Conservation (phyloP, 2,797 vertebrate genomes). For the Enteromius fasciolatus region DNA sequence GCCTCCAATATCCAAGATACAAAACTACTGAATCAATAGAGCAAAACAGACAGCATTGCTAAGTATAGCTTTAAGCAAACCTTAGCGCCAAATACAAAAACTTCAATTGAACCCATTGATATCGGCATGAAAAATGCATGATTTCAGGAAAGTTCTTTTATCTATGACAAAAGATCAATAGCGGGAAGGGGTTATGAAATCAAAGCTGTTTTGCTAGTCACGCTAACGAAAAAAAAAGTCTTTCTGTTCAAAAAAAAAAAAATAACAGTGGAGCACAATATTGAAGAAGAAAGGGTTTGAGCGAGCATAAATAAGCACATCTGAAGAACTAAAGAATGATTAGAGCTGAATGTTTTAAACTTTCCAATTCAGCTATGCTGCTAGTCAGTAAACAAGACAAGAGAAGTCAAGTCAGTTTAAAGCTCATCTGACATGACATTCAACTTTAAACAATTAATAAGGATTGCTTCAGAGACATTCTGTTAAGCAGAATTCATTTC, state of each 20-base stretch:
- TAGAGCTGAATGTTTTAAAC: constrained; percentile 72
- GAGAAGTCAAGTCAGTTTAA: constrained; percentile 66
- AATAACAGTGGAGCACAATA: constrained; percentile 71
- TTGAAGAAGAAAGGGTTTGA: constrained; percentile 72
- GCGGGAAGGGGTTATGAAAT: constrained; percentile 77
- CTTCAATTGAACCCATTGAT: constrained; percentile 75
- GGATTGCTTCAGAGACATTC: background rate
- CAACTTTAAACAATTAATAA: background rate
- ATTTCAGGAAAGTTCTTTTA: constrained; percentile 78
- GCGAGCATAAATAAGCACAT: constrained; percentile 63
- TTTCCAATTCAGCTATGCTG: constrained; percentile 66
- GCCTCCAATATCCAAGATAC: constrained; percentile 75
- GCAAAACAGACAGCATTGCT: constrained; percentile 81
- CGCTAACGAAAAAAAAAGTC: constrained; percentile 46
- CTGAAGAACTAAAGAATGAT: constrained; percentile 64
- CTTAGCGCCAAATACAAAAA: constrained; percentile 79
- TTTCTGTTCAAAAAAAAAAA: constrained; percentile 50
- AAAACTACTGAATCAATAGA: constrained; percentile 81
- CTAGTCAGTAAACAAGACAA: constrained; percentile 68
- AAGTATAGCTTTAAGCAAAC: constrained; percentile 84
- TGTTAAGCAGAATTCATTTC: constrained; percentile 4
- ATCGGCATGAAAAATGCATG: constrained; percentile 83
- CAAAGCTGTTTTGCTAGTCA: constrained; percentile 78
- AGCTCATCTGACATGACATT: constrained; percentile 59
- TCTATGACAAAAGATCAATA: constrained; percentile 80